Base-by-base conservation (phyloP, 2,888 invertebrate species). In the Ctena decussata region DNA sequence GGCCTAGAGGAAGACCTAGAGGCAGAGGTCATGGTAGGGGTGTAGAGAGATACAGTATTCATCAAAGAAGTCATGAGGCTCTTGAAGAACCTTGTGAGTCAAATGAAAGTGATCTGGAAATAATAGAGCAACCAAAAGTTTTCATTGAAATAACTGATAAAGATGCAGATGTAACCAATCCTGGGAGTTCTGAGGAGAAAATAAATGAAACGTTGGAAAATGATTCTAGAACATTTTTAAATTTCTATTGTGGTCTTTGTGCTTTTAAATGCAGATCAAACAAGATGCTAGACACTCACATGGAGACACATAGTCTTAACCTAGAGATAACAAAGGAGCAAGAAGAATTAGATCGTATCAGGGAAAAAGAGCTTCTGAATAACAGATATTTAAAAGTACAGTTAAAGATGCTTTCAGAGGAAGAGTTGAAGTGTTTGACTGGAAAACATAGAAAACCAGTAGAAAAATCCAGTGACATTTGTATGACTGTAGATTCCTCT, bases 91-190 rank as follows among this genome's bases (percentile, higher is more conserved):
- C 35, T 18, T 65, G 35, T 65, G 65, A 65, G 35, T 65, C 65
- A 18, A 46, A 73, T 73, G 73, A 73, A 24, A 73, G 73, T 73
- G 73, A 73, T 46, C 3, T 65, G 2, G 46, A 60, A 65, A 44
- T 69, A 32, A 35, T 70, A 21, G 78, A 78, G 57, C 44, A 44
- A 0, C 78, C 78, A 21, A 27, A 60, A 35, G 49, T 65, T 37
- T 37, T 77, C 11, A 77, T 74, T 39, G 57, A 46, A 18, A 73
- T 78, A 11, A 44, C 73, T 74, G 77, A 77, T 53, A 49, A 75
- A 24, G 69, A 60, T 65, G 46, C 39, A n/a, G 37, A 78, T 21
- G 35, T 3, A 70, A 30, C 24, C 30, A 57, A 27, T 11, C 24
- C 57, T 57, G 57, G 2, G n/a, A 27, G 15, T 8, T 2, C n/a